phyloP scores from a whole-genome alignment of 2,113 vertebrate species.

The Baryphthengus martii region DNA sequence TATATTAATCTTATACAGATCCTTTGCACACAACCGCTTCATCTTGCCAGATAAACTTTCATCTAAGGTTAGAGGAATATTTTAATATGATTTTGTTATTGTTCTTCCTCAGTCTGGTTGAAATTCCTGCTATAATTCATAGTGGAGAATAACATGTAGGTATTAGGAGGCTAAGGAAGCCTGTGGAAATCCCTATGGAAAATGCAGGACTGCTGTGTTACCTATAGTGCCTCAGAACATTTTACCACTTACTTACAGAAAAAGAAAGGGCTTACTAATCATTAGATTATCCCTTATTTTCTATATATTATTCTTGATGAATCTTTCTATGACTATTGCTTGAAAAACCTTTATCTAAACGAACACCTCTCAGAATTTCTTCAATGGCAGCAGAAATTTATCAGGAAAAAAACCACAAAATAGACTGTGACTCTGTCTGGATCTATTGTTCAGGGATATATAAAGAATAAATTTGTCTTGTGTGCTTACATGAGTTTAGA shows the following conservation, averaged over 20 bases:
- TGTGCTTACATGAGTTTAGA: not conserved
- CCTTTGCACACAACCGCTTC: not conserved
- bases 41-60: not conserved
- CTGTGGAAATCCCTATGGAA: not conserved
- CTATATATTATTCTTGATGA: not conserved
- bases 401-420: not conserved
- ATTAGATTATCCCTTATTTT: not conserved
- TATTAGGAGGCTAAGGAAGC: not conserved
- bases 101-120: not conserved
- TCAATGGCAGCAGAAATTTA: not conserved
- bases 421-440: not conserved
- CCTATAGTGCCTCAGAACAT: not conserved
- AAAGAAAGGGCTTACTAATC: not conserved
- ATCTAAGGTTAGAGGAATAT: not conserved
- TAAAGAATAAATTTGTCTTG: not conserved
- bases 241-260: fast-evolving
- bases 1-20: not conserved
- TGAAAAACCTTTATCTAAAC: not conserved
- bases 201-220: not conserved
- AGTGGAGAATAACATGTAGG: not conserved
- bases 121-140: not conserved
- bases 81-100: not conserved
- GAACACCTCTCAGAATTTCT: not conserved
- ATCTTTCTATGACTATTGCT: not conserved
- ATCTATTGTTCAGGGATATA: not conserved